Percentiles rank a stretch among this genome's conserved stretches.
Evolutionary conservation across 2,797 vertebrate genomes (phyloP).

Genomic region (Pangasius macronema): DNA sequence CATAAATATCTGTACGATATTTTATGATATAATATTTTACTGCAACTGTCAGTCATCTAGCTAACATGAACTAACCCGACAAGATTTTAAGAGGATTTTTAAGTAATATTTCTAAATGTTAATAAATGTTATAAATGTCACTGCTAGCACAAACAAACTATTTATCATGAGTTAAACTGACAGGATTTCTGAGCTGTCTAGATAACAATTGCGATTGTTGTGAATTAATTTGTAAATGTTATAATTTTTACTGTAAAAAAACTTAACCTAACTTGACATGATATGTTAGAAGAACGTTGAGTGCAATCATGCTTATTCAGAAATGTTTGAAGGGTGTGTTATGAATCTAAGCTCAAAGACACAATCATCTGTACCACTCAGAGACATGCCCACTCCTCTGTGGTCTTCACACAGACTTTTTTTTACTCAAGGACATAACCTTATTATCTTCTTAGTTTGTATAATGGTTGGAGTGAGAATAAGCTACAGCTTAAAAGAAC

Average conservation of each 20-base stretch:
- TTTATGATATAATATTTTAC: background rate
- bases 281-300: background rate
- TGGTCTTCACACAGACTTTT: background rate
- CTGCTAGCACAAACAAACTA: background rate
- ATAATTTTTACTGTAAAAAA: background rate
- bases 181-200: background rate
- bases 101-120: background rate
- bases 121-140: background rate
- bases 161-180: background rate
- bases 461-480: constrained; percentile 44
- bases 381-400: background rate
- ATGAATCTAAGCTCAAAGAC: background rate
- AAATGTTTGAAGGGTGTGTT: background rate
- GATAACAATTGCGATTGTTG: background rate
- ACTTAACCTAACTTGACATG: background rate
- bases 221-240: background rate
- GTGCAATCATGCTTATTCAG: background rate
- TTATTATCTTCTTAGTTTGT: constrained; percentile 24
- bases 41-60: background rate
- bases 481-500: constrained; percentile 4
- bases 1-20: background rate
- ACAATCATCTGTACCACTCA: background rate
- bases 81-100: background rate
- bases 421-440: constrained; percentile 6
- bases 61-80: background rate